These are phyloP conservation scores for Ctenoplectra terminalis DNA, from an alignment of 1,140 invertebrate genomes.

Conservation along the genomic window DNA sequence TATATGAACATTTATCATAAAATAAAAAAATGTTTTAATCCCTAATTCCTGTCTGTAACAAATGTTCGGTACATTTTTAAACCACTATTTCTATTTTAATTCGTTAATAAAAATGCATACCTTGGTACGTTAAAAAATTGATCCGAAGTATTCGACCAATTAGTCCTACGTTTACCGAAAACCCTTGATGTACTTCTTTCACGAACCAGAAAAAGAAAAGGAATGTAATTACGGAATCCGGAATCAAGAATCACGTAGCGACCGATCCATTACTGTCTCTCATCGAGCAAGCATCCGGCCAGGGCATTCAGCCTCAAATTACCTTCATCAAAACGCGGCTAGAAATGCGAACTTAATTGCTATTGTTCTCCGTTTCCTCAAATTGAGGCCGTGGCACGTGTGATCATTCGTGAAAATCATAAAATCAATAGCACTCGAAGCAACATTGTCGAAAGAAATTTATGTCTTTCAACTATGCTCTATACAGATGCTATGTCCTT, in stretches of 20 bases:
- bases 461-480: too few relatives aligned
- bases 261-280: constrained; percentile 10
- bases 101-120: too few relatives aligned
- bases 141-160: too few relatives aligned
- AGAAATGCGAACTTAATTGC: not conserved
- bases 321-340: not conserved
- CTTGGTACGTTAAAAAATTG: too few relatives aligned
- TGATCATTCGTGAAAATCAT: not conserved
- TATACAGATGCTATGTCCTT: too few relatives aligned
- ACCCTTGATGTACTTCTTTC: too few relatives aligned
- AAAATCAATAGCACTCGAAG: constrained; percentile 25
- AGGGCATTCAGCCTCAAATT: constrained; percentile 9
- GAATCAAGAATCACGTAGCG: constrained; percentile 21
- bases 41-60: too few relatives aligned
- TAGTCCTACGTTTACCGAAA: not conserved
- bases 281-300: not conserved
- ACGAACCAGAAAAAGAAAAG: not conserved
- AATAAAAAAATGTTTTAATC: too few relatives aligned
- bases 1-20: too few relatives aligned
- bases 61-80: not conserved
- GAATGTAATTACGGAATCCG: constrained; percentile 3
- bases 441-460: too few relatives aligned
- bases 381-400: not conserved
- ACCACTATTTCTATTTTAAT: not conserved
- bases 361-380: constrained; percentile 1